Conservation (phyloP, 2,797 vertebrate species). For the Aythya fuligula region DNA sequence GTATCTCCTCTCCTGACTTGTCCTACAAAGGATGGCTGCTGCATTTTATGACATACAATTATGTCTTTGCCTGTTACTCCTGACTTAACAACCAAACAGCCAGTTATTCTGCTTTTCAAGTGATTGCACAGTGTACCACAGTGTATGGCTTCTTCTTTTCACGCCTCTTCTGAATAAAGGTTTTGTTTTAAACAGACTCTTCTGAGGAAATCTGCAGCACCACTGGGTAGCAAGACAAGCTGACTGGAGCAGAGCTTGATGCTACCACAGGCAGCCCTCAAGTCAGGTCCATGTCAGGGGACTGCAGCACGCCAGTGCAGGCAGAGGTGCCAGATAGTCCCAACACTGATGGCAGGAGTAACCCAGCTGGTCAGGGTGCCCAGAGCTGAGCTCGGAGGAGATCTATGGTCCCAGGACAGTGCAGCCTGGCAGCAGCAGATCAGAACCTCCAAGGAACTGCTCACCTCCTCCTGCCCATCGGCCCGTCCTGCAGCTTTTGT, state of each 20-base stretch:
- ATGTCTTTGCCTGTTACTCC: not conserved
- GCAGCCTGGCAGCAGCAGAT: not conserved
- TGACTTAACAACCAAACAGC: not conserved
- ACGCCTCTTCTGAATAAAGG: not conserved
- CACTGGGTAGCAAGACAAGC: not conserved
- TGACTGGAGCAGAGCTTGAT: not conserved
- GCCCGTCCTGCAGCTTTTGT: not conserved
- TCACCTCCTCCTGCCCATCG: accelerated
- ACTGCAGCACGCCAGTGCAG: not conserved
- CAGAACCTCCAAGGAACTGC: not conserved
- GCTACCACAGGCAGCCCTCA: not conserved
- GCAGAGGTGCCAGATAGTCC: not conserved
- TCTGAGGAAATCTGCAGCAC: not conserved
- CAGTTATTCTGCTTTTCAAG: not conserved
- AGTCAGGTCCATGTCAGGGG: not conserved
- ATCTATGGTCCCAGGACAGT: not conserved
- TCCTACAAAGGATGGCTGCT: not conserved
- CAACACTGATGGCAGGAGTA: not conserved
- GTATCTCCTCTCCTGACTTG: not conserved
- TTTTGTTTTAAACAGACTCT: not conserved
- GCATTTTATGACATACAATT: not conserved
- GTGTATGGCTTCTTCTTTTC: not conserved
- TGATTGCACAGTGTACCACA: not conserved
- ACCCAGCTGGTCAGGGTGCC: not conserved
- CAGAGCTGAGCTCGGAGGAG: not conserved